Evolutionary conservation across 1,140 invertebrate genomes (phyloP).

Genomic region (Oryctes rhinoceros): DNA sequence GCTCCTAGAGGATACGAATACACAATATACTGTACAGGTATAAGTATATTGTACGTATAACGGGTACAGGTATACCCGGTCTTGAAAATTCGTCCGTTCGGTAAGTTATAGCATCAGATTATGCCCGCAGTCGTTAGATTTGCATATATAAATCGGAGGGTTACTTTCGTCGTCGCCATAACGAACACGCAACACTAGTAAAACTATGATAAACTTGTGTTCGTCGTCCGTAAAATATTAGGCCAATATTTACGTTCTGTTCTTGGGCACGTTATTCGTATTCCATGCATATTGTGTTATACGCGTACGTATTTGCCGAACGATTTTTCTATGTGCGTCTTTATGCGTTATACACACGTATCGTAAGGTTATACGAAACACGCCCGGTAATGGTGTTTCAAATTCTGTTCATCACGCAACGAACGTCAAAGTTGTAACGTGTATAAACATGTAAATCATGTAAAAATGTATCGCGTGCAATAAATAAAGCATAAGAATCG

Average conservation of each 20-base stretch:
- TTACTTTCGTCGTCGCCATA: constrained; percentile 34
- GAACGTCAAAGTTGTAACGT: constrained; percentile 25
- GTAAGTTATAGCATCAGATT: constrained; percentile 60
- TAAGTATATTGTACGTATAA: background rate
- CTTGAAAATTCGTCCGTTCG: constrained; percentile 58
- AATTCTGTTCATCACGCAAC: constrained; percentile 28
- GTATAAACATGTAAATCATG: constrained; percentile 33
- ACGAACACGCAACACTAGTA: constrained; percentile 50
- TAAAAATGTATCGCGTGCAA: background rate
- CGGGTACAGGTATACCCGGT: constrained; percentile 32
- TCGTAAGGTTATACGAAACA: background rate
- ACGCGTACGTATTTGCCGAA: constrained; percentile 5
- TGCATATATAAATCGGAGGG: constrained; percentile 53
- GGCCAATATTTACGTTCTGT: constrained; percentile 43
- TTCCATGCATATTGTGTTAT: constrained; percentile 34
- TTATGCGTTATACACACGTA: constrained; percentile 21
- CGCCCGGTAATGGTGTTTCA: constrained; percentile 6
- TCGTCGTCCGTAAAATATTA: constrained; percentile 47
- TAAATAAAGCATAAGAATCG: constrained; percentile 1
- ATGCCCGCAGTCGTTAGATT: constrained; percentile 48
- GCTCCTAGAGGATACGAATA: background rate
- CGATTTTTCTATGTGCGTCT: constrained; percentile 19
- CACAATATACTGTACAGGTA: background rate
- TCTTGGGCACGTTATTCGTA: constrained; percentile 24
- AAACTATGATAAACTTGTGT: constrained; percentile 54